These are phyloP conservation scores for Apis cerana DNA, from an alignment of 1,140 invertebrate species.

Conservation along the genomic window DNA sequence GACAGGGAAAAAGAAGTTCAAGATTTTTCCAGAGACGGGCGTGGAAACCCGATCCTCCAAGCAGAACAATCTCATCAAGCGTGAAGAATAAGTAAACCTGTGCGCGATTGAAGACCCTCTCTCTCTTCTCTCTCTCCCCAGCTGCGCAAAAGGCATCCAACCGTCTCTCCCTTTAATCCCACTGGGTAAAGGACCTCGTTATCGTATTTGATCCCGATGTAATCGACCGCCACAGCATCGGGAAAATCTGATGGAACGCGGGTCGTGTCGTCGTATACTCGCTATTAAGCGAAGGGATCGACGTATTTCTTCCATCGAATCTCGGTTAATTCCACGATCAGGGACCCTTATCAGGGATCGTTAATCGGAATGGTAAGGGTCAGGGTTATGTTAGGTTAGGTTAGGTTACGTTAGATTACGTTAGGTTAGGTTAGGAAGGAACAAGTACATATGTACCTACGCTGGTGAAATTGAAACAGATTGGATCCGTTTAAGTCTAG, in stretches of 20 bases:
- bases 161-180: conserved; percentile 49
- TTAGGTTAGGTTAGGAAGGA: too few relatives aligned
- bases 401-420: too few relatives aligned
- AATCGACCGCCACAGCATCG: not conserved
- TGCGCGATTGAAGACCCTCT: conserved; percentile 11
- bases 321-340: not conserved
- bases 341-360: not conserved
- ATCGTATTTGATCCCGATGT: conserved; percentile 48
- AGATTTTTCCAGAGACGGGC: not conserved
- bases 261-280: conserved; percentile 5
- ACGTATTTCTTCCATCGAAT: not conserved
- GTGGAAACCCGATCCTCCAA: conserved; percentile 29
- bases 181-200: conserved; percentile 54
- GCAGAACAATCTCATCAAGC: conserved; percentile 46
- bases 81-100: conserved; percentile 57
- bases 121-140: not conserved
- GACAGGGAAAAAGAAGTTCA: not conserved
- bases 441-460: too few relatives aligned
- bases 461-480: too few relatives aligned
- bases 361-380: not conserved
- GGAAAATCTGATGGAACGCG: conserved; percentile 2
- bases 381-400: not conserved
- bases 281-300: not conserved
- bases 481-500: not conserved
- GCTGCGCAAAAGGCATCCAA: conserved; percentile 37